Percentiles rank a stretch among this genome's conserved stretches.
Conservation (phyloP, 2,888 invertebrate species). For the Acleris laterana region DNA sequence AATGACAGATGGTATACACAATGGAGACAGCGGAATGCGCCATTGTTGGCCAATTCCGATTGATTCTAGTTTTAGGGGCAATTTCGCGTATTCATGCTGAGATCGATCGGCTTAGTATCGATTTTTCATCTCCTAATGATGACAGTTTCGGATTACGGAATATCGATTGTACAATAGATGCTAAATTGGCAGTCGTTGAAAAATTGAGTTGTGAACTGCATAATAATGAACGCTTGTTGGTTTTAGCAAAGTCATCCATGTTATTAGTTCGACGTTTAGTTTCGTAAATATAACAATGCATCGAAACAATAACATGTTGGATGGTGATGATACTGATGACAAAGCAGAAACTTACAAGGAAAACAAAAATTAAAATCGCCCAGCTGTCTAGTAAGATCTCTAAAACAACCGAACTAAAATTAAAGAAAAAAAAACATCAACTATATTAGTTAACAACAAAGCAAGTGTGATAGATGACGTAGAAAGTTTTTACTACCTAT, state of each 20-base stretch:
- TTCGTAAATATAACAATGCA: not conserved
- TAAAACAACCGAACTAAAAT: not conserved
- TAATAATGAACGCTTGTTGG: slow-evolving; percentile 23
- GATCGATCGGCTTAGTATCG: slow-evolving; percentile 47
- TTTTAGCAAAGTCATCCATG: slow-evolving; percentile 19
- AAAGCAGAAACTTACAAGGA: too few relatives aligned
- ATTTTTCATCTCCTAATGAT: slow-evolving; percentile 61
- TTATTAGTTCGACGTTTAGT: slow-evolving; percentile 7
- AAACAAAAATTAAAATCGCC: too few relatives aligned
- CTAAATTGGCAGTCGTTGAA: slow-evolving; percentile 46
- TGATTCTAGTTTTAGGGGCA: slow-evolving; percentile 67
- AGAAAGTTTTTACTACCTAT: slow-evolving; percentile 57
- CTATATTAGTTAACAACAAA: not conserved
- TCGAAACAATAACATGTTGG: not conserved
- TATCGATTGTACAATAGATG: slow-evolving; percentile 46
- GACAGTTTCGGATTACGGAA: slow-evolving; percentile 52
- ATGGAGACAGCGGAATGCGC: slow-evolving; percentile 55
- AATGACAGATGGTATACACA: slow-evolving; percentile 78
- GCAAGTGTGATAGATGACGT: slow-evolving; percentile 19
- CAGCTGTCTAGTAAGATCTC: too few relatives aligned
- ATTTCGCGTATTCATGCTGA: slow-evolving; percentile 71
- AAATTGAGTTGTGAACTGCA: slow-evolving; percentile 24
- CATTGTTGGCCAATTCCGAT: slow-evolving; percentile 72
- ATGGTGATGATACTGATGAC: too few relatives aligned
- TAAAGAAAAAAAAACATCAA: too few relatives aligned